Evolutionary conservation across 1,140 invertebrate genomes (phyloP), one percentile per base, ranked within the genome.

Genomic region (Octopus bimaculoides): DNA sequence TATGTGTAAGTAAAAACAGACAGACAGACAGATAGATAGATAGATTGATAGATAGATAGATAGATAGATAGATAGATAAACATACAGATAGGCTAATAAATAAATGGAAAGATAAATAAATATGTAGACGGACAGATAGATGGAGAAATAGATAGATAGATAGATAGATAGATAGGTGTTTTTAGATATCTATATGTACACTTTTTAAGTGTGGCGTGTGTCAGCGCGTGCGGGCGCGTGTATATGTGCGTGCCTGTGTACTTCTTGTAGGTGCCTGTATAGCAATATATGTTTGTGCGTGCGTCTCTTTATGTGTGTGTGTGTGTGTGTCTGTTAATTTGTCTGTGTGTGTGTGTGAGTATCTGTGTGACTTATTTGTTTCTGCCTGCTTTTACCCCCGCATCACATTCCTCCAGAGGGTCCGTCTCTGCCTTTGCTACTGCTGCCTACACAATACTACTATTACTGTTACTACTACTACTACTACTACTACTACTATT

Each of bases 321-420:
- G 20, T 69, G 20, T 71, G 26, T 17, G 26, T 17, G 26, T 17
- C 8, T 20, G 14, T 17, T n/a, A 10, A 14, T 71, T n/a, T 20
- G 66, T 71, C 66, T 71, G 17, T 4, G 5, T 14, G 8, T 71
- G 66, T 20, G 26, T 71, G 66, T 71, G 17, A 71, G 66, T 71
- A 14, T 71, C 66, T 71, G 8, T 71, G 14, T 71, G 5, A 41
- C 14, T 71, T 12, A 8, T 71, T n/a, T 71, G 17, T 71, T 17
- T 20, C 66, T 71, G 17, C 26, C 66, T 71, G 66, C 17, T 20
- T 71, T 14, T 71, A 20, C 26, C 66, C 17, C 66, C 41, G 20
- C 74, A 7, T 75, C 74, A 75, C 74, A 75, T 75, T 75, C 74
- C 74, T 75, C 74, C 5, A 75, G 74, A 75, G 74, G 74, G 66